Base-by-base conservation (phyloP, 2,888 invertebrate genomes). In the Caradrina clavipalpis region DNA sequence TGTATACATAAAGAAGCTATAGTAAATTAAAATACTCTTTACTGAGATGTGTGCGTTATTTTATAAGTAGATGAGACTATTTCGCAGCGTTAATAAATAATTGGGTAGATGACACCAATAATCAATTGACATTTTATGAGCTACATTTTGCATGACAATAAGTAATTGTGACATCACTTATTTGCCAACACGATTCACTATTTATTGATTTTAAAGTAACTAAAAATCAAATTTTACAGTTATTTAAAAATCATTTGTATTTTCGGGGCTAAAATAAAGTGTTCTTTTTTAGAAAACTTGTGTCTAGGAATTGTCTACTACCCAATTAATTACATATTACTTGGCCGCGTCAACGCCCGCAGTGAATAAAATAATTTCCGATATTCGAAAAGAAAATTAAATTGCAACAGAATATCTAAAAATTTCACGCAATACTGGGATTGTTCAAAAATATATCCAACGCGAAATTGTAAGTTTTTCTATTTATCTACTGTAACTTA, bases 351-450 rank as follows among this genome's bases (percentile, higher is more conserved):
- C 47, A 49, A 19, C 54, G 57, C n/a, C 21, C 45, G 21, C 15
- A 61, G 17, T 57, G 19, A 64, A 68, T 53, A 63, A 26, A 55
- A 31, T 47, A 55, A 60, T 64, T 62, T 47, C 6, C 42, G 26
- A 54, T 5, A 50, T 61, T 45, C 13, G 2, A 19, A 54, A 47
- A 59, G 17, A 59, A 31, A 53, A 63, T 57, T 63, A 49, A 50
- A 51, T 57, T 31, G 13, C 26, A 59, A 64, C 19, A 22, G 26
- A 54, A 68, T 50, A 61, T 22, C 39, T 56, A 45, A 49, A 47
- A 45, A 26, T 39, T 57, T 79, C 11, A 61, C 5, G n/a, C 54
- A 62, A 58, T 59, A 69, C 63, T 80, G 63, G 54, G 57, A 45
- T 64, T 63, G 13, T 51, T 26, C 6, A 57, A 60, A 59, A 35